Evolutionary conservation across 2,888 invertebrate species (phyloP).

Genomic region (Trissoscelio sp.): DNA sequence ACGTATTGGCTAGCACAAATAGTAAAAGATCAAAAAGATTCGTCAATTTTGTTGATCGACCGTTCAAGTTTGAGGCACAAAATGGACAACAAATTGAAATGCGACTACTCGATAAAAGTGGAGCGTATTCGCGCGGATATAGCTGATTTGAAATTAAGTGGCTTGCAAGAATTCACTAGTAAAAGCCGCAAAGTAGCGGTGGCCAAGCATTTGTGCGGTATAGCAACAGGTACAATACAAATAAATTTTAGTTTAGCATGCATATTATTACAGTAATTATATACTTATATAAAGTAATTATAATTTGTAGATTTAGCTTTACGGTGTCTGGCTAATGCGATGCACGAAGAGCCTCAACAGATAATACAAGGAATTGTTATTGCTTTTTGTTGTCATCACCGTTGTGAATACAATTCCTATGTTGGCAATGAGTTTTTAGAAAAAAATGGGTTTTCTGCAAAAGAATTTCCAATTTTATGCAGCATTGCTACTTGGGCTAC

Average conservation of each 20-base stretch:
- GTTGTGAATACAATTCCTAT: conserved; percentile 89
- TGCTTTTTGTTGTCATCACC: conserved; percentile 96
- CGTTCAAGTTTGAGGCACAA: conserved; percentile 92
- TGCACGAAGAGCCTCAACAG: conserved; percentile 75
- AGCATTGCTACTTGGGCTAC: conserved; percentile 96
- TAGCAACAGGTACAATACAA: conserved; percentile 88
- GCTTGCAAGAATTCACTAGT: conserved; percentile 84
- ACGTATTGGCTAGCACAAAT: conserved; percentile 90
- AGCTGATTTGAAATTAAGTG: conserved; percentile 88
- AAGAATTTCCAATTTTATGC: conserved; percentile 90
- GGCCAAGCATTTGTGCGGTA: conserved; percentile 95
- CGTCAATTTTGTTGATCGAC: conserved; percentile 90
- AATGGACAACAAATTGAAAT: conserved; percentile 87
- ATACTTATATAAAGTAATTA: neutral
- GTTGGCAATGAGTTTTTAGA: conserved; percentile 87
- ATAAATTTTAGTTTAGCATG: neutral
- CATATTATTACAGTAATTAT: neutral
- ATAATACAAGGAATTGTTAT: conserved; percentile 87
- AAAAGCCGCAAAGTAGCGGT: conserved; percentile 86
- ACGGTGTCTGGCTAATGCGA: conserved; percentile 86
- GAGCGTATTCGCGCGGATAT: conserved; percentile 92
- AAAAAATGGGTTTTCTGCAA: conserved; percentile 84
- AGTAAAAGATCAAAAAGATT: conserved; percentile 84
- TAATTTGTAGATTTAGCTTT: conserved; percentile 88
- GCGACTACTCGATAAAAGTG: conserved; percentile 82